Evolutionary conservation across 2,888 invertebrate species (phyloP).

Genomic region (Pseudococcus viburni): DNA sequence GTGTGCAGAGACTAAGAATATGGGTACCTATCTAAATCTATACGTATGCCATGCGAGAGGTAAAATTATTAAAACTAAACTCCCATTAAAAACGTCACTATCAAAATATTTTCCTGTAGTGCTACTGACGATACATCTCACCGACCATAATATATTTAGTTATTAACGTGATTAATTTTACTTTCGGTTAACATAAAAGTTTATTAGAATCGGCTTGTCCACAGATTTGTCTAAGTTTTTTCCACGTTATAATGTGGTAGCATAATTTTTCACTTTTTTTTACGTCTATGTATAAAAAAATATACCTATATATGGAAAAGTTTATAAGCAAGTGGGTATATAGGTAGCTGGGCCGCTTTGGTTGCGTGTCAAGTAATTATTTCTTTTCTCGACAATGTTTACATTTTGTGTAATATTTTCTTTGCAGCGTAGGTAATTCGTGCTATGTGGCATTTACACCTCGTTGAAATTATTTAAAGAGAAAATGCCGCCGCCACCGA

Average conservation of each 20-base stretch:
- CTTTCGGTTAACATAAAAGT: slow-evolving; percentile 31
- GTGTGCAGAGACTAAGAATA: not conserved
- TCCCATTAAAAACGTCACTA: slow-evolving; percentile 43
- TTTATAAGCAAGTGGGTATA: not conserved
- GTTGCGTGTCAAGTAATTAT: slow-evolving; percentile 45
- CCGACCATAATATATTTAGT: slow-evolving; percentile 17
- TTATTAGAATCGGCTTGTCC: slow-evolving; percentile 48
- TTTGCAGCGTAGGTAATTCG: not conserved
- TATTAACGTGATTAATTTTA: slow-evolving; percentile 55
- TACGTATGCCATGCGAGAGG: not conserved
- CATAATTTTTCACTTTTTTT: slow-evolving; percentile 43
- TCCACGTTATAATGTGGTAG: not conserved
- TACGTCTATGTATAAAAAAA: not conserved
- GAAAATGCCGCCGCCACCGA: not conserved
- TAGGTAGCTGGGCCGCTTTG: not conserved
- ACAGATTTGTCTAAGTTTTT: not conserved
- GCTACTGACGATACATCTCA: slow-evolving; percentile 37
- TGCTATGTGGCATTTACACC: slow-evolving; percentile 22
- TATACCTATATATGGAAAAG: not conserved
- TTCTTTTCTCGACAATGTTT: slow-evolving; percentile 36
- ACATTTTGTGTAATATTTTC: slow-evolving; percentile 39
- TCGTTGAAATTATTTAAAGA: slow-evolving; percentile 34
- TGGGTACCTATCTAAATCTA: too few species aligned
- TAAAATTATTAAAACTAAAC: slow-evolving; percentile 50
- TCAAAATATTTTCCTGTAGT: slow-evolving; percentile 39